Conservation (phyloP, 2,888 invertebrate genomes). For the Eilema sororculum region DNA sequence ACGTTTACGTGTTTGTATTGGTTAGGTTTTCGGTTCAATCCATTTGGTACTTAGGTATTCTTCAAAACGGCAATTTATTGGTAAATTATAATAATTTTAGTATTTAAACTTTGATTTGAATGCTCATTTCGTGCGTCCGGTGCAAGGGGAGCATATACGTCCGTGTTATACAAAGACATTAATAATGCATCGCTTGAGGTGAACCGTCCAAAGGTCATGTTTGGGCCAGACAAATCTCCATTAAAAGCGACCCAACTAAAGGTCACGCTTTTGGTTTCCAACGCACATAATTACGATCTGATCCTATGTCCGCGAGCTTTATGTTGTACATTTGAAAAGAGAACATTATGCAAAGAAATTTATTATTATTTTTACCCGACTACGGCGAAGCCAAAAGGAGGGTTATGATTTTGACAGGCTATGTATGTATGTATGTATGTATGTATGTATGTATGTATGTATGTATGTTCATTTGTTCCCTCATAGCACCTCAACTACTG, state of each 20-base stretch:
- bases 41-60: not conserved
- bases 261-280: constrained; percentile 71
- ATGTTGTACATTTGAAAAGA: constrained; percentile 35
- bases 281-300: constrained; percentile 60
- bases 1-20: too few species aligned
- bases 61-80: not conserved
- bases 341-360: not conserved
- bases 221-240: constrained; percentile 67
- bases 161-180: constrained; percentile 62
- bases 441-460: too few species aligned
- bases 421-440: too few species aligned
- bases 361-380: not conserved
- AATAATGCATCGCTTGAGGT: constrained; percentile 72
- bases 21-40: too few species aligned
- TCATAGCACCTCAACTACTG: too few species aligned
- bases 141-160: constrained; percentile 32
- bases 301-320: constrained; percentile 43
- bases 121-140: constrained; percentile 11
- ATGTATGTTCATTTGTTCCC: too few species aligned
- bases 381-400: too few species aligned
- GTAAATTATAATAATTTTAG: not conserved
- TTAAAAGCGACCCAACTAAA: constrained; percentile 68
- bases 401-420: too few species aligned
- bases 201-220: constrained; percentile 70
- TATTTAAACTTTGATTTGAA: not conserved